These are phyloP conservation scores for Campodea augens DNA, from an alignment of 1,140 invertebrate genomes.

Conservation along the genomic window DNA sequence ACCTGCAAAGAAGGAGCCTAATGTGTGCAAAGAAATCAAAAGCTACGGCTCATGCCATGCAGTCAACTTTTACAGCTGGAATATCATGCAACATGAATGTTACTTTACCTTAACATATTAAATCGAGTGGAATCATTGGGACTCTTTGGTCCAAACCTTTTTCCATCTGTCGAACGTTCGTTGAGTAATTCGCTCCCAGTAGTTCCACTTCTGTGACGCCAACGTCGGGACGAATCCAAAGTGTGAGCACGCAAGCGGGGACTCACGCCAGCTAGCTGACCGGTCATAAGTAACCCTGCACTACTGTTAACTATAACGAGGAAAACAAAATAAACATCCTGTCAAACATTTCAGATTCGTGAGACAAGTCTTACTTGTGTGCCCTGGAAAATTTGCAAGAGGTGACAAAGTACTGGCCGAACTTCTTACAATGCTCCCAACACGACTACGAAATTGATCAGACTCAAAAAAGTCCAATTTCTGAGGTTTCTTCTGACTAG, in stretches of 20 bases:
- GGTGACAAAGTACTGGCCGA: slow-evolving; percentile 22
- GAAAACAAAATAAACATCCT: slow-evolving; percentile 8
- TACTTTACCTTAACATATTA: too few species aligned
- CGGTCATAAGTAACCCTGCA: slow-evolving; percentile 37
- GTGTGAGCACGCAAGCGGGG: slow-evolving; percentile 9
- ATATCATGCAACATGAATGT: too few species aligned
- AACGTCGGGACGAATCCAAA: slow-evolving; percentile 6
- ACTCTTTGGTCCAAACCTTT: too few species aligned
- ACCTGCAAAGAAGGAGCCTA: slow-evolving; percentile 30
- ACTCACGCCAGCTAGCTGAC: slow-evolving; percentile 14
- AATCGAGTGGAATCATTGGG: too few species aligned
- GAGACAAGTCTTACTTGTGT: slow-evolving; percentile 18
- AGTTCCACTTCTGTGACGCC: too few species aligned
- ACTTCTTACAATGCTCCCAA: slow-evolving; percentile 41
- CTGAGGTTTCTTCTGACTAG: too few species aligned
- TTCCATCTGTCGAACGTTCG: too few species aligned
- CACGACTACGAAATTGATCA: slow-evolving; percentile 32
- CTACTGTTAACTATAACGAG: slow-evolving; percentile 30
- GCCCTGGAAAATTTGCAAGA: slow-evolving; percentile 13
- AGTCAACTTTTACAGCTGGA: too few species aligned
- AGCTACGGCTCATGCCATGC: too few species aligned
- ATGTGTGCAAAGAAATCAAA: too few species aligned
- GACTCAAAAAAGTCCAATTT: slow-evolving; percentile 32
- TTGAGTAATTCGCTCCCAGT: too few species aligned
- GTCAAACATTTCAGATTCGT: slow-evolving; percentile 1